Base-by-base conservation (phyloP, 1,140 invertebrate species). In the Megalopta genalis region DNA sequence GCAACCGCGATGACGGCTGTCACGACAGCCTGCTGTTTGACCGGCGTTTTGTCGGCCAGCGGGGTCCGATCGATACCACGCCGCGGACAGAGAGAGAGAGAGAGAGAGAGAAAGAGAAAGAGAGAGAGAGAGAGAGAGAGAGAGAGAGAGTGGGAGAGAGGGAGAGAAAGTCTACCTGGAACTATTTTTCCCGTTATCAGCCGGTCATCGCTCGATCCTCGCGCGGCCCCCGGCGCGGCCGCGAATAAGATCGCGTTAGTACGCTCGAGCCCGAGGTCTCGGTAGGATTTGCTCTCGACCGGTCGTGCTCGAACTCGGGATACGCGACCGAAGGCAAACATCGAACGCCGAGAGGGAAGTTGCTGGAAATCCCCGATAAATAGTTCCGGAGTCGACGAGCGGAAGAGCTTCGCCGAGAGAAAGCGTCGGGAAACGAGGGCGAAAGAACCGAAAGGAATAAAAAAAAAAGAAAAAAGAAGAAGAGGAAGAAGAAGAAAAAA, bases 1-100 rank as follows among this genome's bases (percentile, higher is more conserved):
- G 83, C 83, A 52, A 81, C 60, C 67, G 46, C 72, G 68, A 60
- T 62, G 57, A 85, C 65, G 39, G 39, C 42, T 66, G 42, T 46
- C 65, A 49, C 65, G 39, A 66, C 42, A 63, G 60, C 32, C 60
- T 21, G 60, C 60, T 21, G 60, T 37, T 63, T 27, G 60, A 37
- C 60, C 60, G 27, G 27, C 27, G 60, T 42, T 66, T 66, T 49
- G 39, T 18, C 65, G 65, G 42, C 14, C 65, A 46, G 39, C 42
- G 7, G 42, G 14, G 12, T 1, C 18, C 65, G n/a, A 18, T 49
- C n/a, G 65, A 63, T 63, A 63, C 27, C 1, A 37, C 18, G 32
- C 8, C 25, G 25, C 25, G 14, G 10, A 7, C 60, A 16, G 27
- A 18, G n/a, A n/a, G n/a, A n/a, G n/a, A n/a, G n/a, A n/a, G n/a